Evolutionary conservation across 2,113 vertebrate genomes (phyloP), one percentile per base, ranked within the genome.

Genomic region (Cinclus cinclus): DNA sequence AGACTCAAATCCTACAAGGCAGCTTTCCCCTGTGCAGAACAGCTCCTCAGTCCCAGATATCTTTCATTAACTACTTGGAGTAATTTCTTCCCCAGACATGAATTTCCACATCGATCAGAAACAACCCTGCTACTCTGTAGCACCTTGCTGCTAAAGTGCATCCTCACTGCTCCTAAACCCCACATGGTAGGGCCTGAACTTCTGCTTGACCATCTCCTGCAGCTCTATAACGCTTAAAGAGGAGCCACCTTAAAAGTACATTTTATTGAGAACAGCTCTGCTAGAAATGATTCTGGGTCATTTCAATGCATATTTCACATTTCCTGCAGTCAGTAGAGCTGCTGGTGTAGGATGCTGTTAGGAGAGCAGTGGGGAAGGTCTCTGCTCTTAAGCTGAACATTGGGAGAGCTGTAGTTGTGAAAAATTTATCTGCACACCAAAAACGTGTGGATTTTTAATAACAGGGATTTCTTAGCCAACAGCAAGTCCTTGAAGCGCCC

Each of bases 391-490:
- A 85, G 9, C 0, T 60, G 49, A 68, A 5, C 33, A 24, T 5
- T 14, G 7, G 15, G 53, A 52, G 53, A 86, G 27, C 27, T 52
- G 37, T 18, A 68, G 27, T 14, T 86, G 53, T 37, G 46, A 44
- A 68, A 80, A 68, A 62, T 17, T 5, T 12, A 73, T 8, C 31
- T 35, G 42, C n/a, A 22, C 27, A 63, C 25, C 39, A 46, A 16
- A 27, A 41, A n/a, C 1, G 5, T 0, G 2, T 13, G 42, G 11
- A 15, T 0, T 35, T 63, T 46, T 20, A 59, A 52, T 44, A 82
- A 55, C 10, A 70, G 28, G 15, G 49, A 55, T 52, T 75, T 71
- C 56, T 37, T 23, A 39, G 47, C 41, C 35, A 87, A 59, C 12
- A 77, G 30, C 13, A 76, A 89, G 22, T 6, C 42, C 22, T 4